Evolutionary conservation across 2,888 invertebrate genomes (phyloP).

Genomic region (Cryptocheilus praepositus): DNA sequence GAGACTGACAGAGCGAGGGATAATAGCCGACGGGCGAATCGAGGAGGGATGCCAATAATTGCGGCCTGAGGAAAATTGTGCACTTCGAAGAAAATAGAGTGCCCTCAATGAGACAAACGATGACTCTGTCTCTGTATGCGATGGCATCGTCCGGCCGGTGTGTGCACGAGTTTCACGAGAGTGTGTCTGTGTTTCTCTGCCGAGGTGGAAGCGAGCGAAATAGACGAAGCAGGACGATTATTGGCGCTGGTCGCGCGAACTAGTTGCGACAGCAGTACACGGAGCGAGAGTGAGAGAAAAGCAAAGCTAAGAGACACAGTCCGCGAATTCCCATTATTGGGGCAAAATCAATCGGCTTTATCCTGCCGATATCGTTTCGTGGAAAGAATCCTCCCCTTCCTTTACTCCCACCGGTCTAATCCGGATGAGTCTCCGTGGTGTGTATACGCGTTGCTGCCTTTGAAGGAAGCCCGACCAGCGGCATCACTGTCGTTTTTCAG

Average conservation of each 20-base stretch:
- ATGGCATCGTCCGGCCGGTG: too few relatives aligned
- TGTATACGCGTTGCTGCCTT: neutral
- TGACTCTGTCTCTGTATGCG: neutral
- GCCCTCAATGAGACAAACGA: slow-evolving; percentile 34
- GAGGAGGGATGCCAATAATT: slow-evolving; percentile 50
- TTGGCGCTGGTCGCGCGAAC: slow-evolving; percentile 7
- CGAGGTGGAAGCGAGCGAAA: neutral
- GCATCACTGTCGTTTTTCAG: neutral
- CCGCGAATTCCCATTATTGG: slow-evolving; percentile 64
- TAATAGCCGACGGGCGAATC: slow-evolving; percentile 22
- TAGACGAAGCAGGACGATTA: slow-evolving; percentile 1
- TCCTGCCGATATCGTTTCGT: slow-evolving; percentile 59
- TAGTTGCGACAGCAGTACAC: slow-evolving; percentile 10
- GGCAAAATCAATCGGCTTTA: slow-evolving; percentile 67
- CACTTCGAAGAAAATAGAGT: slow-evolving; percentile 46
- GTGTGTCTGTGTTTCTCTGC: neutral
- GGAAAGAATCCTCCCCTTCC: slow-evolving; percentile 40
- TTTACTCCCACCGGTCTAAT: slow-evolving; percentile 50
- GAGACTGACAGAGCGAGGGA: neutral
- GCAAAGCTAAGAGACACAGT: slow-evolving; percentile 26
- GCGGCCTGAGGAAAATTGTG: slow-evolving; percentile 53
- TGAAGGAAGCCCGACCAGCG: slow-evolving; percentile 4
- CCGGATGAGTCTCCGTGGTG: slow-evolving; percentile 58
- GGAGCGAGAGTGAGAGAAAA: slow-evolving; percentile 10
- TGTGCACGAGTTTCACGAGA: too few relatives aligned